phyloP scores from a whole-genome alignment of 1,140 invertebrate genomes.

The Ctenoplectra terminalis region DNA sequence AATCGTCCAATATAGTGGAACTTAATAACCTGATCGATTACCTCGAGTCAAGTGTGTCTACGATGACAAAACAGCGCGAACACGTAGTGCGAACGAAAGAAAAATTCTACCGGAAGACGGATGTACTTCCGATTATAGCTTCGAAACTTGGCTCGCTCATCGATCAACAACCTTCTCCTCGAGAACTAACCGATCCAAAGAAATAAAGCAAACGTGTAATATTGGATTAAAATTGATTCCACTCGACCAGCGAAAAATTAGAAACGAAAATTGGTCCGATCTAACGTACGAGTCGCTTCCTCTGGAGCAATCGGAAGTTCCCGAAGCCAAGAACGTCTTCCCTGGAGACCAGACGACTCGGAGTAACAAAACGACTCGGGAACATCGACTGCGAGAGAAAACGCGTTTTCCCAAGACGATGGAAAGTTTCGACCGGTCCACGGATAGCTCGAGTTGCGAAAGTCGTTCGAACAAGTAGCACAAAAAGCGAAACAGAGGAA shows the following conservation, averaged over 20 bases:
- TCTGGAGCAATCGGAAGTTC: background rate
- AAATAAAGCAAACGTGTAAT: background rate
- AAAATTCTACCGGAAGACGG: background rate
- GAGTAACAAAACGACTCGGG: background rate
- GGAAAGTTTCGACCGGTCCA: background rate
- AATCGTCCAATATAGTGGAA: too few species aligned
- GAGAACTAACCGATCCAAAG: background rate
- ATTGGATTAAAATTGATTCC: constrained; percentile 2
- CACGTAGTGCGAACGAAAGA: background rate
- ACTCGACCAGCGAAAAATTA: background rate
- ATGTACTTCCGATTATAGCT: too few species aligned
- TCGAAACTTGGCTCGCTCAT: background rate
- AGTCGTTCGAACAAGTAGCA: background rate
- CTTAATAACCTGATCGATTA: constrained; percentile 1
- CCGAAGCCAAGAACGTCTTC: background rate
- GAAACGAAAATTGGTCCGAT: background rate
- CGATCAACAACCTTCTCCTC: background rate
- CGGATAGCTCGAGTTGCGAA: background rate
- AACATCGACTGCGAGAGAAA: background rate
- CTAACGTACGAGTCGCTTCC: background rate
- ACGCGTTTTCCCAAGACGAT: constrained; percentile 16
- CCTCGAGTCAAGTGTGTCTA: background rate
- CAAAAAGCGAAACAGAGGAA: background rate
- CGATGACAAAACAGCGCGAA: background rate
- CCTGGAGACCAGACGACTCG: background rate